Conservation (phyloP, 2,797 vertebrate species). For the Tapirus indicus region DNA sequence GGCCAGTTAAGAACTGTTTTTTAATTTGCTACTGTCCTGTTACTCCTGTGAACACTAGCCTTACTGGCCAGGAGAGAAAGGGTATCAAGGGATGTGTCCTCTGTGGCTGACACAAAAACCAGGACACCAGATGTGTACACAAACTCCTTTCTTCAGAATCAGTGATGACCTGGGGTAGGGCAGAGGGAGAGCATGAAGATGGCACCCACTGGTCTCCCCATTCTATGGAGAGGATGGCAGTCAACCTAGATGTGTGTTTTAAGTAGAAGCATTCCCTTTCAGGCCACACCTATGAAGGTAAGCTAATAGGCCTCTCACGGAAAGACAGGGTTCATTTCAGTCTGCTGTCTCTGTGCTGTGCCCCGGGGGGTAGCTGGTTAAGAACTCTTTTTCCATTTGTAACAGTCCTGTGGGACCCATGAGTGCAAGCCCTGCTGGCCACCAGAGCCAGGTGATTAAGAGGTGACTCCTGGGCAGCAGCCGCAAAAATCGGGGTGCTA, state of each 20-base stretch:
- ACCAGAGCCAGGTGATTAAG: not conserved
- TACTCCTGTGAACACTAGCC: not conserved
- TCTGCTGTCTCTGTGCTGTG: not conserved
- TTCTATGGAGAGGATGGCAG: not conserved
- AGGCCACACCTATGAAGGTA: not conserved
- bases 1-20: not conserved
- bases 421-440: not conserved
- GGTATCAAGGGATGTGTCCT: not conserved
- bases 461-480: not conserved
- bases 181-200: not conserved
- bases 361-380: not conserved
- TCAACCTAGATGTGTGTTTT: not conserved
- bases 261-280: not conserved
- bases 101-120: not conserved
- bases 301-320: not conserved
- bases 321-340: too few species aligned
- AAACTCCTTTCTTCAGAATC: not conserved
- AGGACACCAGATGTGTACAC: fast-evolving
- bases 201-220: not conserved
- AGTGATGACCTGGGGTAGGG: not conserved
- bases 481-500: not conserved
- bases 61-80: not conserved
- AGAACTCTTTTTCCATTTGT: not conserved
- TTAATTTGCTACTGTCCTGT: not conserved
- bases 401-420: not conserved